Evolutionary conservation across 2,113 vertebrate genomes (phyloP), one percentile per base, ranked within the genome.

Genomic region (Syngnathus floridae): DNA sequence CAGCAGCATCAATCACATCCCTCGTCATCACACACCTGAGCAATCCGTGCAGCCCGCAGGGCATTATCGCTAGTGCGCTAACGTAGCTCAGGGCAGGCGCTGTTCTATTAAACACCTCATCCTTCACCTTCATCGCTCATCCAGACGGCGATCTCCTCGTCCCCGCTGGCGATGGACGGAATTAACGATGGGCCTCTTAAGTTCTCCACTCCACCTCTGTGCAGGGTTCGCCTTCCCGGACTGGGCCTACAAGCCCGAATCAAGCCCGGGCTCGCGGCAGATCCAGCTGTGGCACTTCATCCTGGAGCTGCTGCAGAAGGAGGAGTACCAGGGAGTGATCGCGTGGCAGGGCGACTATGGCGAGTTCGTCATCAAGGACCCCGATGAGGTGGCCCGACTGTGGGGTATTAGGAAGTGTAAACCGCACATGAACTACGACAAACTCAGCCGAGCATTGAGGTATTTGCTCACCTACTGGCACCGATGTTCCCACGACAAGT

Each of bases 361-460:
- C 2, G 94, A 96, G 69, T 96, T 95, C 0, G 94, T 96, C 86
- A 95, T 95, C 87, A 95, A 95, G 87, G 94, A 95, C 74, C 94
- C 94, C 0, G 94, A 96, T 0, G 94, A 96, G 71, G 94, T 96
- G 88, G 94, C 94, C 12, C 87, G 92, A 37, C 90, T 95, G 46
- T 95, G 94, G 94, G 94, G 94, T 67, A 80, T 91, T 22, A 89
- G 94, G 58, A 95, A 95, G 67, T 95, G 94, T 89, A 96, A 96
- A 66, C 94, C 94, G 19, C 94, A 96, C 84, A 96, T 96, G 94
- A 96, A 96, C 73, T 96, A 96, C 0, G 94, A 96, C 90, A 96
- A 96, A 84, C 90, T 96, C 84, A 96, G 94, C 85, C 80, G 94
- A 68, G 94, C 94, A 1, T 87, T 96, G 61, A 93, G 94, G 94